Conservation (phyloP, 2,113 vertebrate genomes). For the Neoarius graeffei region DNA sequence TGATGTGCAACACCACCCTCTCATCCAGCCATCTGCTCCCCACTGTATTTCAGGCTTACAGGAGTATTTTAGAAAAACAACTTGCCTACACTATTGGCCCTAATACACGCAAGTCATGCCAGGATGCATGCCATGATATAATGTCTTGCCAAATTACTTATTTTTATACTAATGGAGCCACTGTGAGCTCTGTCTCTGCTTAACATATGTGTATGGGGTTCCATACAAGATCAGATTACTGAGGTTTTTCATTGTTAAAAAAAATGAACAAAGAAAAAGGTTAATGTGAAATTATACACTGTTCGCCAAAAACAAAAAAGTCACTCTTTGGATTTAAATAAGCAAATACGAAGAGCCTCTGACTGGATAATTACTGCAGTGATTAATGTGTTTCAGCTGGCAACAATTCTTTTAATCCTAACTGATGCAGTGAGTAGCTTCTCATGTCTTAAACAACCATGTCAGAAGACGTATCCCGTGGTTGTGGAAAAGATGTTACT, state of each 20-base stretch:
- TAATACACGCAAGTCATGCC: slow-evolving; percentile 34
- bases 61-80: slow-evolving; percentile 12
- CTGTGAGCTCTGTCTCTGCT: slow-evolving; percentile 30
- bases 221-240: slow-evolving; percentile 1
- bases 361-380: too few relatives aligned
- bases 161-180: slow-evolving; percentile 34
- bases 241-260: slow-evolving; percentile 19
- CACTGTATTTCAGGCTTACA: slow-evolving; percentile 6
- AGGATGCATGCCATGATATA: slow-evolving; percentile 19
- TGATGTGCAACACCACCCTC: not conserved
- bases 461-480: too few relatives aligned
- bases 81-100: slow-evolving; percentile 34
- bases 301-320: too few relatives aligned
- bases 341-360: too few relatives aligned
- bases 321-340: too few relatives aligned
- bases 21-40: not conserved
- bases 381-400: too few relatives aligned
- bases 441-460: too few relatives aligned
- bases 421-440: too few relatives aligned
- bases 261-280: too few relatives aligned
- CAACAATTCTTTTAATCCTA: too few relatives aligned
- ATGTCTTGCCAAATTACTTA: slow-evolving; percentile 39
- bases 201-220: slow-evolving; percentile 46
- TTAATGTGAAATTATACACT: too few relatives aligned
- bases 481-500: too few relatives aligned